These are phyloP conservation scores for Alethe diademata DNA, from an alignment of 2,113 vertebrate genomes.

Conservation along the genomic window DNA sequence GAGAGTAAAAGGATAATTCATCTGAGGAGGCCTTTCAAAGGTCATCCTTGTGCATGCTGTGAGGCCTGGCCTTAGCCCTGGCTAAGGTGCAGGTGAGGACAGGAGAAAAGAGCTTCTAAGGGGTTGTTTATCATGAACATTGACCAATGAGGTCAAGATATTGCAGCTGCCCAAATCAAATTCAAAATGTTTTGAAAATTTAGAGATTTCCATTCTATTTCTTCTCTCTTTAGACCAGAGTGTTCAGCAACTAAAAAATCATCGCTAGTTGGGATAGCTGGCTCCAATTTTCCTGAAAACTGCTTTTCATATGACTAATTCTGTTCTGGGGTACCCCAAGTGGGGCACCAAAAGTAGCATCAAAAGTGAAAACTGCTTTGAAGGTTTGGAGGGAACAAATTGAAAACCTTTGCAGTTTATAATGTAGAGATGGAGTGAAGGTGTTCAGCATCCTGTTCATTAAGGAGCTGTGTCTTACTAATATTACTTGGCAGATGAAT, in stretches of 20 bases:
- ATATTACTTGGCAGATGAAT: slow-evolving; percentile 11
- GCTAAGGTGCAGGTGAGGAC: not conserved
- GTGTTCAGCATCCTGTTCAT: not conserved
- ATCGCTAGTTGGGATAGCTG: not conserved
- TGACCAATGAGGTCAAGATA: not conserved
- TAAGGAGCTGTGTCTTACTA: not conserved
- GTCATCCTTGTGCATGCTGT: not conserved
- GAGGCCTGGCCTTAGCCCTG: not conserved
- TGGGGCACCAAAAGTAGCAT: not conserved
- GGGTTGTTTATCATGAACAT: not conserved
- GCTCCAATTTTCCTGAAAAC: not conserved
- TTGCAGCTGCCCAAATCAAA: not conserved
- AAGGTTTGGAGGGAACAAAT: not conserved
- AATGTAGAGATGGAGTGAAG: not conserved
- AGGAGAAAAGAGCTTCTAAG: not conserved
- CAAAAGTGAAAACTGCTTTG: not conserved
- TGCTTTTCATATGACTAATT: not conserved
- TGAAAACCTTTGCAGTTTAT: not conserved
- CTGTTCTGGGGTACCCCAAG: not conserved
- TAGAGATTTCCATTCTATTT: not conserved
- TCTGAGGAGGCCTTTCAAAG: not conserved
- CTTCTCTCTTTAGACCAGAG: not conserved
- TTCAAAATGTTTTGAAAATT: not conserved
- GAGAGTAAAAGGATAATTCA: not conserved
- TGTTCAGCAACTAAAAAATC: not conserved